phyloP scores from a whole-genome alignment of 2,888 invertebrate genomes.

The Ceratothoa steindachneri region DNA sequence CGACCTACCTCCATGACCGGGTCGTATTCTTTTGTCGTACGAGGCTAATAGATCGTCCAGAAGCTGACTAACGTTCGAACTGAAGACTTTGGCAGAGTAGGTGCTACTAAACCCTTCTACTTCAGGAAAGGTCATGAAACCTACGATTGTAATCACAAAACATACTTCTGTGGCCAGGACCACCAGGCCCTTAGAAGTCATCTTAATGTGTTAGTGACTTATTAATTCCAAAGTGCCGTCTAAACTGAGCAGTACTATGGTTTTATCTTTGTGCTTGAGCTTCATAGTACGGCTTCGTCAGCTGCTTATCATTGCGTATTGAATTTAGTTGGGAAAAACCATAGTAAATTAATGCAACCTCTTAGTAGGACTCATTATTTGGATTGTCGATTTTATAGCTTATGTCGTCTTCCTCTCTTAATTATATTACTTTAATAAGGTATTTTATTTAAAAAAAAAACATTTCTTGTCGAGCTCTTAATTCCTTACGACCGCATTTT shows the following conservation, averaged over 20 bases:
- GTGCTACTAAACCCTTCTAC: constrained; percentile 37
- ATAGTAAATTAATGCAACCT: too few species aligned
- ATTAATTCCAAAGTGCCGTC: not conserved
- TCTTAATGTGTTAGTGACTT: not conserved
- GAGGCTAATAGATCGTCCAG: constrained; percentile 36
- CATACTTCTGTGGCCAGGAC: not conserved
- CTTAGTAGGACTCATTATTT: too few species aligned
- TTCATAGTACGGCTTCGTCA: too few species aligned
- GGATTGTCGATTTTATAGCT: too few species aligned
- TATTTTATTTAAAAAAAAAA: too few species aligned
- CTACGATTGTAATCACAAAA: not conserved
- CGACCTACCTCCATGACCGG: constrained; percentile 44
- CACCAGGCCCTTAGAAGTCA: not conserved
- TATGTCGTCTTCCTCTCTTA: too few species aligned
- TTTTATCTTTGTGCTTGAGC: too few species aligned
- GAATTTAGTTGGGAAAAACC: too few species aligned
- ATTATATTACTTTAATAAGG: too few species aligned
- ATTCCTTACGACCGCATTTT: too few species aligned
- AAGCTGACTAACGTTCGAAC: constrained; percentile 38
- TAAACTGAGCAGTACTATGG: not conserved
- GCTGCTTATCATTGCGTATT: too few species aligned
- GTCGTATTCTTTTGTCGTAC: constrained; percentile 43
- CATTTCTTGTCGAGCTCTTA: too few species aligned
- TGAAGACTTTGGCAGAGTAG: constrained; percentile 37
- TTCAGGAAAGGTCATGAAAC: not conserved